Conservation (phyloP, 2,113 vertebrate genomes). For the Colinus virginianus region DNA sequence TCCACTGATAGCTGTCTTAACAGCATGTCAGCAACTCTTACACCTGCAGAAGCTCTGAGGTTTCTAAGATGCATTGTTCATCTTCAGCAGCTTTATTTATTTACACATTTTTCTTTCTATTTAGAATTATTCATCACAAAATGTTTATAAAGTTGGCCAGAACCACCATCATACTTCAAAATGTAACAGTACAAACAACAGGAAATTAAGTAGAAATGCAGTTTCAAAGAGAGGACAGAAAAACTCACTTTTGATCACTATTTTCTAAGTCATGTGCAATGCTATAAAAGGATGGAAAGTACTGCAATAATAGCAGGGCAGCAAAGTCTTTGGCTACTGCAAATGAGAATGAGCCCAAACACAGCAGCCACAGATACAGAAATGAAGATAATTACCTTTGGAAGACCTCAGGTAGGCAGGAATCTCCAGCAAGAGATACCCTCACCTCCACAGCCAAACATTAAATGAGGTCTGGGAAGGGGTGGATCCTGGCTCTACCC, state of each 20-base stretch:
- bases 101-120: not conserved
- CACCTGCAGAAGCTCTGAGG: not conserved
- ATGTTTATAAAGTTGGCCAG: not conserved
- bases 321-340: too few species aligned
- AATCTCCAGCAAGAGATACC: too few species aligned
- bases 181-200: not conserved
- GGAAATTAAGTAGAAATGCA: not conserved
- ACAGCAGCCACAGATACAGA: too few species aligned
- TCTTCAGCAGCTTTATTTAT: not conserved
- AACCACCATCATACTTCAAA: not conserved
- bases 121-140: not conserved
- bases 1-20: not conserved
- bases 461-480: too few species aligned
- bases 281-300: too few species aligned
- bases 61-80: not conserved
- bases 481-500: too few species aligned
- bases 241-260: rapidly evolving
- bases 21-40: not conserved
- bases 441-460: too few species aligned
- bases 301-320: too few species aligned
- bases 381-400: too few species aligned
- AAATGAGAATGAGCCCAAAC: too few species aligned
- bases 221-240: not conserved
- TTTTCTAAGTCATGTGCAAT: not conserved
- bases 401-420: too few species aligned